Evolutionary conservation across 2,797 vertebrate genomes (phyloP).

Genomic region (Rhincodon typus): DNA sequence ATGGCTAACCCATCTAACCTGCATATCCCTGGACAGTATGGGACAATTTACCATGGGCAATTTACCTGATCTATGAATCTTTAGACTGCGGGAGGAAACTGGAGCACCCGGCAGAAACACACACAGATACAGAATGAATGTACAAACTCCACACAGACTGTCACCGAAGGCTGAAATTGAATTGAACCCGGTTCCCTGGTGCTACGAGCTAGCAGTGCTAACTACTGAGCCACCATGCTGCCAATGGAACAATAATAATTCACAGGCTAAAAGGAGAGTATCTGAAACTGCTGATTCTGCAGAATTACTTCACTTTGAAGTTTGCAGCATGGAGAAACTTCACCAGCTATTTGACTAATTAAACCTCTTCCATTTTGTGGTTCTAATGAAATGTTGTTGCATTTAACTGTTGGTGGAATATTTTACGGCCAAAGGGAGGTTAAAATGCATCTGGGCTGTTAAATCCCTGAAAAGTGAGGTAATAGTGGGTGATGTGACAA

Average conservation of each 20-base stretch:
- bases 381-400: neutral
- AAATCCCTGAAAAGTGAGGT: neutral
- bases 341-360: neutral
- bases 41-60: too few species aligned
- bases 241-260: neutral
- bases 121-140: too few species aligned
- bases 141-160: too few species aligned
- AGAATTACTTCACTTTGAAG: neutral
- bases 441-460: neutral
- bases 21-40: too few species aligned
- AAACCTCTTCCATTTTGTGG: neutral
- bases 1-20: too few species aligned
- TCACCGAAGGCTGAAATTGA: too few species aligned
- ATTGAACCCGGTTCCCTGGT: too few species aligned
- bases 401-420: neutral
- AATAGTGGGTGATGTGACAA: neutral
- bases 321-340: neutral
- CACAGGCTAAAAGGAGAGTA: neutral
- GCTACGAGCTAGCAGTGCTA: too few species aligned
- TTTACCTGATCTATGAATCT: too few species aligned
- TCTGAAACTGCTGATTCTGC: neutral
- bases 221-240: too few species aligned
- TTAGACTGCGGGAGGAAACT: too few species aligned
- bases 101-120: too few species aligned
- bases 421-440: neutral